Evolutionary conservation across 2,797 vertebrate species (phyloP), one percentile per base, ranked within the genome.

Genomic region (Astyanax mexicanus): DNA sequence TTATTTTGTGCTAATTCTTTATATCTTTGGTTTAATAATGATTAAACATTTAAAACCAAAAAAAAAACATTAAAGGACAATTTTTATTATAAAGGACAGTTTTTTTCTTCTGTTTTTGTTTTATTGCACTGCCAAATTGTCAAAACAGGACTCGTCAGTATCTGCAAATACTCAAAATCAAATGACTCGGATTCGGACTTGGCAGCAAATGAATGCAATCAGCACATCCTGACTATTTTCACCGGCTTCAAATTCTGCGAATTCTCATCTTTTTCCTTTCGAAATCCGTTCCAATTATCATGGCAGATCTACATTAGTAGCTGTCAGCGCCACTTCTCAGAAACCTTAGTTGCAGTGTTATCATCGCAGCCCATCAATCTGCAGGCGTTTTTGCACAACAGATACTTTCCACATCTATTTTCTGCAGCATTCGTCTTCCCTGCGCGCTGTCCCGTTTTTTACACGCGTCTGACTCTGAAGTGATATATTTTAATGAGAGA

Each of bases 381-480:
- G 40, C 17, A n/a, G n/a, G 40, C 29, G 21, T 58, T 35, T 75
- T 37, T 13, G 37, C 71, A 29, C 17, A 15, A 13, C 60, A 15
- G 40, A 69, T 32, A 10, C 52, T 13, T 64, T 38, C 13, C 17
- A 25, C 38, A 8, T 60, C 21, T 58, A 29, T 75, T 60, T 75
- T 49, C 54, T 40, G 21, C 21, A 17, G 13, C 44, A 11, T 21
- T 68, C 54, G 10, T 37, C 47, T 61, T 69, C 69, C 47, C 35
- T 47, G 27, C 49, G 32, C 35, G 10, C 57, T 45, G 42, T 25
- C 29, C 5, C 57, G 4, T 37, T 49, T 29, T 21, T 23, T n/a
- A 52, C 62, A 73, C 71, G 40, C 58, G 49, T 38, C 62, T 13
- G 51, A 7, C 35, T 51, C 19, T 25, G 17, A 69, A 68, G 40